Conservation (phyloP, 2,888 invertebrate species). For the Autographa pulchrina region DNA sequence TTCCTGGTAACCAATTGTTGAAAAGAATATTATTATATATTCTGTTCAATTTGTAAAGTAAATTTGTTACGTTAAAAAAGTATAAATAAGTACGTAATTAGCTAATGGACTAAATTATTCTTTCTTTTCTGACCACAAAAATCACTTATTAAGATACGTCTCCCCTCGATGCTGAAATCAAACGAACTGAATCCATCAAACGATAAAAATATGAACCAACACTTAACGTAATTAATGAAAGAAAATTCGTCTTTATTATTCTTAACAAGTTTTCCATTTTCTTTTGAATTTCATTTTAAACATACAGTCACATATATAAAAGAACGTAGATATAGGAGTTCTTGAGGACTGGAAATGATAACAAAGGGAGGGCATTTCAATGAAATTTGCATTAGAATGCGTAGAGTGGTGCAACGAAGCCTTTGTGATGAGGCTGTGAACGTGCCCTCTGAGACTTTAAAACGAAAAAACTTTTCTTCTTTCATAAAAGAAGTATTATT, state of each 20-base stretch:
- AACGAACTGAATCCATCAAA: background rate
- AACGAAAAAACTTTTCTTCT: constrained; percentile 32
- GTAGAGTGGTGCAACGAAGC: constrained; percentile 77
- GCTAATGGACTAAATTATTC: background rate
- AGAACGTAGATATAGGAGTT: constrained; percentile 71
- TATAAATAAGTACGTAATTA: background rate
- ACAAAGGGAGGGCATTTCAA: constrained; percentile 84
- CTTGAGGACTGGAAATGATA: constrained; percentile 80
- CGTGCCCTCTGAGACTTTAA: constrained; percentile 56
- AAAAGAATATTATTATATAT: too few species aligned
- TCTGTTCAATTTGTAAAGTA: too few species aligned
- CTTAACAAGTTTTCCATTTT: constrained; percentile 7
- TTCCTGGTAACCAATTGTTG: background rate
- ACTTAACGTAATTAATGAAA: constrained; percentile 1
- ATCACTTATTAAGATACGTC: background rate
- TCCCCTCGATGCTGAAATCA: background rate
- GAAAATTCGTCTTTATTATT: constrained; percentile 20
- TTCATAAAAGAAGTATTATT: background rate
- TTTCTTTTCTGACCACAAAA: background rate
- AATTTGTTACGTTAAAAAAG: too few species aligned
- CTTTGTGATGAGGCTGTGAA: constrained; percentile 76
- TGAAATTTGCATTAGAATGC: constrained; percentile 88
- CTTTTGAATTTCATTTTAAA: constrained; percentile 38
- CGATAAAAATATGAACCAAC: background rate
- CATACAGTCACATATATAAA: constrained; percentile 53